Evolutionary conservation across 2,888 invertebrate genomes (phyloP).

Genomic region (Lasioglossum villosulum): DNA sequence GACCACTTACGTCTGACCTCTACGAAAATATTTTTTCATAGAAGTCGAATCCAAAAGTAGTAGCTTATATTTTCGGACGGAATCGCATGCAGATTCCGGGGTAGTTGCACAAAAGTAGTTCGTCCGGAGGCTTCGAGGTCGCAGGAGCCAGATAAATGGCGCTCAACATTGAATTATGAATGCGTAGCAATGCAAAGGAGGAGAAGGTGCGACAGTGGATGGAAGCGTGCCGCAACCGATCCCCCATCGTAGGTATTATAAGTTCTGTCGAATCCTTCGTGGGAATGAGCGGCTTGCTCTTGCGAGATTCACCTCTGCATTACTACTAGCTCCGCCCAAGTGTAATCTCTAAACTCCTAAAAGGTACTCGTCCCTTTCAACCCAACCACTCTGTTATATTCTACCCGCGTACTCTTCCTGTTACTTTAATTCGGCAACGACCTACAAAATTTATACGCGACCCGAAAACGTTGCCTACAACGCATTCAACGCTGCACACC

Average conservation of each 20-base stretch:
- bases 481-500: not conserved
- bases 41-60: not conserved
- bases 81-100: not conserved
- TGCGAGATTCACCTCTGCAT: slow-evolving; percentile 77
- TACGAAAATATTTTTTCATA: not conserved
- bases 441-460: not conserved
- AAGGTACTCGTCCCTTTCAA: slow-evolving; percentile 80
- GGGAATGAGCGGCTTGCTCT: slow-evolving; percentile 80
- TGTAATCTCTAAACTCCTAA: slow-evolving; percentile 83
- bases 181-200: slow-evolving; percentile 51
- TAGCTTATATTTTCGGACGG: not conserved
- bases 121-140: not conserved
- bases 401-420: slow-evolving; percentile 61
- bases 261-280: slow-evolving; percentile 82
- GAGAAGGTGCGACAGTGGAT: slow-evolving; percentile 50
- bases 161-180: slow-evolving; percentile 75
- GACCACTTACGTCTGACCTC: not conserved
- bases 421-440: slow-evolving; percentile 37
- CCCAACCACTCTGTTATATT: slow-evolving; percentile 60
- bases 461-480: not conserved
- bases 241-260: slow-evolving; percentile 78
- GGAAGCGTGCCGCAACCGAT: slow-evolving; percentile 78
- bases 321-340: slow-evolving; percentile 77
- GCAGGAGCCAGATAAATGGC: slow-evolving; percentile 52
- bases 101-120: not conserved